phyloP scores from a whole-genome alignment of 2,888 invertebrate genomes.

The Apamea monoglypha region DNA sequence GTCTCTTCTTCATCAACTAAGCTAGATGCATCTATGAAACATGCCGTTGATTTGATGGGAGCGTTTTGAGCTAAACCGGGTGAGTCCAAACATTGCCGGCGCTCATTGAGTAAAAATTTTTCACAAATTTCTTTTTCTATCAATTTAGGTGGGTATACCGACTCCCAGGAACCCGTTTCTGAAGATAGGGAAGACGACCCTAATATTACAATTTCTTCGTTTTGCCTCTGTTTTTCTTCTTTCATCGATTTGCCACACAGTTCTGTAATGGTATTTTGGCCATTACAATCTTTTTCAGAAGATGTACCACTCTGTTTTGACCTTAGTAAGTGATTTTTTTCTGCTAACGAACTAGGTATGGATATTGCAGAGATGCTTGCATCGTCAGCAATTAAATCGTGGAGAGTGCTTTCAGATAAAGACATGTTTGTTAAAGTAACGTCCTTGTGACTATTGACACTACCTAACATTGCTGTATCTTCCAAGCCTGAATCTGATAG shows the following conservation, averaged over 20 bases:
- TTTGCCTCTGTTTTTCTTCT: constrained; percentile 91
- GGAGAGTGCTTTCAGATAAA: constrained; percentile 84
- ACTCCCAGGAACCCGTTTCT: constrained; percentile 92
- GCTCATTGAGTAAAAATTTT: constrained; percentile 83
- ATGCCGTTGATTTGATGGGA: constrained; percentile 84
- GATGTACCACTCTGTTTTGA: constrained; percentile 66
- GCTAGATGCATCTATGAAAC: constrained; percentile 95
- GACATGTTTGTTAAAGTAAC: constrained; percentile 83
- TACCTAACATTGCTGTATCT: constrained; percentile 83
- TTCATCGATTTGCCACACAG: constrained; percentile 81
- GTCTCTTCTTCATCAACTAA: constrained; percentile 92
- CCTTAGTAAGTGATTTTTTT: constrained; percentile 68
- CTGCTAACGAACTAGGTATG: constrained; percentile 70
- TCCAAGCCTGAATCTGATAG: constrained; percentile 88
- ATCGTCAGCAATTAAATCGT: constrained; percentile 82
- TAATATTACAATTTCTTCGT: constrained; percentile 91
- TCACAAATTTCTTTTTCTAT: constrained; percentile 84
- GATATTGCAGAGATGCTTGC: constrained; percentile 72
- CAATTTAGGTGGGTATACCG: constrained; percentile 88
- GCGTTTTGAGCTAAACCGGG: constrained; percentile 72
- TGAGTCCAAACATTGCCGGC: constrained; percentile 77
- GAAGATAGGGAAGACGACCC: constrained; percentile 92
- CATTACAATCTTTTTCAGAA: constrained; percentile 68
- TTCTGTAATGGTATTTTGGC: constrained; percentile 69
- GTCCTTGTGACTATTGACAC: constrained; percentile 82